Conservation (phyloP, 2,797 vertebrate genomes). For the Hybognathus amarus region DNA sequence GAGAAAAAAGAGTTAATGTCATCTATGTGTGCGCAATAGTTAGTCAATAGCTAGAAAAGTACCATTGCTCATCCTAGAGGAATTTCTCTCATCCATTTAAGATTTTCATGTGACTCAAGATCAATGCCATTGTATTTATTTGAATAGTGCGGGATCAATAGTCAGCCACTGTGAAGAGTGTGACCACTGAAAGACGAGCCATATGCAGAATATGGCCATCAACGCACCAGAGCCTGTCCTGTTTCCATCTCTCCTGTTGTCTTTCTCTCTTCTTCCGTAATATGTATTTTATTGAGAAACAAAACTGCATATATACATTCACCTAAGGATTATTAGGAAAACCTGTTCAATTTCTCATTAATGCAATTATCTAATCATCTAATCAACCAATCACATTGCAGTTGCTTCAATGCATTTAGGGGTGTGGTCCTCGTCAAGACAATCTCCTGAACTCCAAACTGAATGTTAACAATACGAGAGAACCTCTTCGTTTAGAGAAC, state of each 20-base stretch:
- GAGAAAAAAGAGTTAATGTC: conserved; percentile 6
- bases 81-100: conserved; percentile 56
- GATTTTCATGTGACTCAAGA: conserved; percentile 58
- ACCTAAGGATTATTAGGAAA: too few relatives aligned
- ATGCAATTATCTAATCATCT: too few relatives aligned
- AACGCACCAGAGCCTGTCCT: background rate
- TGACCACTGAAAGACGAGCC: conserved; percentile 50
- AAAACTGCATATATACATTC: background rate
- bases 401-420: too few relatives aligned
- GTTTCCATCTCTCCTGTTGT: conserved; percentile 35
- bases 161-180: conserved; percentile 39
- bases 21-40: conserved; percentile 8
- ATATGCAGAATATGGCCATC: conserved; percentile 41
- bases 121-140: conserved; percentile 61
- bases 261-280: background rate
- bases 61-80: conserved; percentile 54
- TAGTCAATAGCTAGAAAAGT: conserved; percentile 43
- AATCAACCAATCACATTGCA: too few relatives aligned
- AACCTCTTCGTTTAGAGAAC: too few relatives aligned
- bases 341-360: too few relatives aligned
- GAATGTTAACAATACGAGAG: too few relatives aligned
- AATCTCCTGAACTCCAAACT: too few relatives aligned
- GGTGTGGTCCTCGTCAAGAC: too few relatives aligned
- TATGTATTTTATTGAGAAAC: background rate
- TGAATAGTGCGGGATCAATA: conserved; percentile 57